These are phyloP conservation scores for Chaenodraco wilsoni DNA, from an alignment of 2,797 vertebrate genomes.

Conservation along the genomic window DNA sequence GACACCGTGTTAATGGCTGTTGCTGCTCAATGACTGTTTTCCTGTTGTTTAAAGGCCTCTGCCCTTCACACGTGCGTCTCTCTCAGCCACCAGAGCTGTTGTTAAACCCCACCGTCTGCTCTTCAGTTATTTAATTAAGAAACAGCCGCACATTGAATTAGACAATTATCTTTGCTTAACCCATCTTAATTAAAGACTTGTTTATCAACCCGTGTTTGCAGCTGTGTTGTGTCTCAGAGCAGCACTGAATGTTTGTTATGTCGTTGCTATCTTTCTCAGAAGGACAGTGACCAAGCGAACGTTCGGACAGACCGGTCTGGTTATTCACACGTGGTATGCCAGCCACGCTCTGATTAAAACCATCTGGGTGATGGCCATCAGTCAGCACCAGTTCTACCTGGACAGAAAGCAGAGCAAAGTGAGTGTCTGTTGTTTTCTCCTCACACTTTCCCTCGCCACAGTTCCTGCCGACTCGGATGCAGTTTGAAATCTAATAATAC, in stretches of 20 bases:
- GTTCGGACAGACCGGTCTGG: slow-evolving; percentile 92
- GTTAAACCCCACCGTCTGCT: slow-evolving; percentile 56
- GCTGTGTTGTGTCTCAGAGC: slow-evolving; percentile 9
- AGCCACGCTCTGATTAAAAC: slow-evolving; percentile 97
- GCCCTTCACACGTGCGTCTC: slow-evolving; percentile 30
- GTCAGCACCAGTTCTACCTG: slow-evolving; percentile 99
- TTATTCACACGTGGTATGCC: slow-evolving; percentile 98
- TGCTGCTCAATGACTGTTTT: slow-evolving; percentile 53
- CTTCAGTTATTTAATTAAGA: slow-evolving; percentile 29
- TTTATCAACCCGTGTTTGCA: neutral
- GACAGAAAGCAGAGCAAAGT: slow-evolving; percentile 98
- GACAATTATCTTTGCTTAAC: slow-evolving; percentile 9
- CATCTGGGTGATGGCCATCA: slow-evolving; percentile 99
- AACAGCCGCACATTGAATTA: slow-evolving; percentile 28
- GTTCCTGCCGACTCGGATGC: neutral
- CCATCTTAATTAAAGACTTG: slow-evolving; percentile 4
- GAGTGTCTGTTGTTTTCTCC: slow-evolving; percentile 70
- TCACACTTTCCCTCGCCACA: slow-evolving; percentile 4
- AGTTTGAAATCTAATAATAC: neutral
- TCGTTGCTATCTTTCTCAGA: slow-evolving; percentile 74
- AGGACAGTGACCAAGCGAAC: slow-evolving; percentile 91
- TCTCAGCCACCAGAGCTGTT: slow-evolving; percentile 24
- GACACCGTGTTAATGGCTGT: slow-evolving; percentile 47
- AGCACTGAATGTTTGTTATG: slow-evolving; percentile 15
- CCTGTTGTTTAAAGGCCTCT: slow-evolving; percentile 42